Evolutionary conservation across 2,113 vertebrate species (phyloP), one percentile per base, ranked within the genome.

Genomic region (Kryptolebias marmoratus): DNA sequence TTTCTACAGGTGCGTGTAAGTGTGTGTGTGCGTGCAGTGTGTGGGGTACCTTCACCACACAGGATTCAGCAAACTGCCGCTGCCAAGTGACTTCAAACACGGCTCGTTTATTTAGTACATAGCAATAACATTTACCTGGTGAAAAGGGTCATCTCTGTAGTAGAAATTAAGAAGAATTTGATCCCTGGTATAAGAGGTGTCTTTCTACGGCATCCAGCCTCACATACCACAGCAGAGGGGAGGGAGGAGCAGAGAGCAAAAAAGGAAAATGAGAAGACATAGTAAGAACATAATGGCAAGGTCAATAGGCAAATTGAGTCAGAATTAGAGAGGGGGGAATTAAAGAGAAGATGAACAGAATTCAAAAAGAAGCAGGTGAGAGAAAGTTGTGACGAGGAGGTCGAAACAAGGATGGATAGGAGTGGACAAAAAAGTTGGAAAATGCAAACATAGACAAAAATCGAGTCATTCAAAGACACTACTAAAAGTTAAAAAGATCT

Each of bases 181-280:
- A 82, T 54, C 83, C 68, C 47, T 4, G 50, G 74, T 39, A 89
- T 87, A 87, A 89, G 10, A 88, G 88, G 63, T 77, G 84, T 83
- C 87, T 89, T 89, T 86, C 85, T 91, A 76, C 66, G 63, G 55
- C 4, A 13, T 47, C 64, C 55, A 36, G 58, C 68, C 52, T 60
- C 64, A 57, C 60, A 56, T n/a, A 49, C 56, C 56, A 48, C 47
- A 59, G 65, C 36, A 64, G 30, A 64, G 10, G 30, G 64, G 70
- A 47, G 47, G 64, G 73, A 56, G 62, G 59, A 30, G 68, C 4
- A 45, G 45, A 28, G 71, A 30, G 6, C 70, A 49, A 52, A 79
- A 72, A 64, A 62, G 68, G 78, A 79, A 66, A 10, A n/a, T 2
- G 50, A 71, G 70, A 18, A 72, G 52, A 62, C 80, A 65, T 31